These are phyloP conservation scores for Gortyna flavago DNA, from an alignment of 2,888 invertebrate genomes.

Conservation along the genomic window DNA sequence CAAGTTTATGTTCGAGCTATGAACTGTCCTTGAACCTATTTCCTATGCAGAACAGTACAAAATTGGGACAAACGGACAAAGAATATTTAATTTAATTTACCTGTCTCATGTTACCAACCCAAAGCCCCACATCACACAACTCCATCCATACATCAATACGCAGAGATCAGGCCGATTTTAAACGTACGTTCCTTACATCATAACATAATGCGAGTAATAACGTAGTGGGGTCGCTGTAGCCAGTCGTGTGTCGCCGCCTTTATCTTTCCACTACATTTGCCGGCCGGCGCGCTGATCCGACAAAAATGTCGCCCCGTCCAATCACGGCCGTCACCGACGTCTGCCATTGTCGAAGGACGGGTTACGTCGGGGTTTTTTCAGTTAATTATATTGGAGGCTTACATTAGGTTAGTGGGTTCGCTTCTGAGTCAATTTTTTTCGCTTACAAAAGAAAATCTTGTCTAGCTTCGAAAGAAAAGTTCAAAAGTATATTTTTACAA, in stretches of 20 bases:
- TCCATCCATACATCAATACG: slow-evolving; percentile 62
- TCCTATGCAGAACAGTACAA: background rate
- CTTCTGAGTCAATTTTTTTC: slow-evolving; percentile 13
- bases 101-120: slow-evolving; percentile 19
- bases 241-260: slow-evolving; percentile 65
- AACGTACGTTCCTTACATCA: slow-evolving; percentile 59
- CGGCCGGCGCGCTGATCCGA: slow-evolving; percentile 67
- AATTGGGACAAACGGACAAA: background rate
- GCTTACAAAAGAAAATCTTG: slow-evolving; percentile 17
- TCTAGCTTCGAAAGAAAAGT: slow-evolving; percentile 9
- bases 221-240: slow-evolving; percentile 61
- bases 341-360: slow-evolving; percentile 60
- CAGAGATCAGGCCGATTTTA: slow-evolving; percentile 62
- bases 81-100: slow-evolving; percentile 37
- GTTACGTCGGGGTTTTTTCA: slow-evolving; percentile 50
- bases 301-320: slow-evolving; percentile 67
- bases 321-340: slow-evolving; percentile 62
- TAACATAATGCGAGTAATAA: slow-evolving; percentile 64
- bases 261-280: slow-evolving; percentile 73
- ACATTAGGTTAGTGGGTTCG: slow-evolving; percentile 39
- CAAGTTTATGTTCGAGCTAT: background rate
- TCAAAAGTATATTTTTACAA: background rate
- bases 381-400: slow-evolving; percentile 61
- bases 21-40: slow-evolving; percentile 5
- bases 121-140: slow-evolving; percentile 44